phyloP scores from a whole-genome alignment of 2,888 invertebrate species.

The Heteromyza rotundicornis region DNA sequence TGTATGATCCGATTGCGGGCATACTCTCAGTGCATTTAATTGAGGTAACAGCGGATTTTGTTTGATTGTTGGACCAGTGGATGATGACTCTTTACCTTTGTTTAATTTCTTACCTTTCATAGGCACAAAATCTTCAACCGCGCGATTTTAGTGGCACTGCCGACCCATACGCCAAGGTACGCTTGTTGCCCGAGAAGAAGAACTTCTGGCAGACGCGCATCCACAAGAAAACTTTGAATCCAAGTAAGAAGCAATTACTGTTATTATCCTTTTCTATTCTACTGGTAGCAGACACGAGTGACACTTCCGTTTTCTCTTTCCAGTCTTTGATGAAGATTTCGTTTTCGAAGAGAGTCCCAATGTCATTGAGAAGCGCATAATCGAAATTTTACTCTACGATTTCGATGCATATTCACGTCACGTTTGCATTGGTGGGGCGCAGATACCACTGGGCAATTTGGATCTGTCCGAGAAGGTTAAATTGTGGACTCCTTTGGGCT shows the following conservation, averaged over 20 bases:
- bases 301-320: conserved; percentile 28
- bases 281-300: not conserved
- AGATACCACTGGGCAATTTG: conserved; percentile 66
- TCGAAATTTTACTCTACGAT: conserved; percentile 71
- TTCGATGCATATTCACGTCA: conserved; percentile 72
- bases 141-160: conserved; percentile 69
- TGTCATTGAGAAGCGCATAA: conserved; percentile 64
- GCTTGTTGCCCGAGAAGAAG: conserved; percentile 68
- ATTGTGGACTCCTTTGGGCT: conserved; percentile 67
- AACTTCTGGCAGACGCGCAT: conserved; percentile 71
- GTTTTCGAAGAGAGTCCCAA: conserved; percentile 70
- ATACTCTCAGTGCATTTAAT: conserved; percentile 70
- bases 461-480: conserved; percentile 67
- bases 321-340: conserved; percentile 74
- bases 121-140: conserved; percentile 68
- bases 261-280: not conserved
- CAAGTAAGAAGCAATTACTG: conserved; percentile 60
- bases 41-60: conserved; percentile 63
- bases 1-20: conserved; percentile 70
- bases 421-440: conserved; percentile 70
- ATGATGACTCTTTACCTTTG: conserved; percentile 8
- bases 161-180: conserved; percentile 73
- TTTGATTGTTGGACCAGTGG: conserved; percentile 5
- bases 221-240: conserved; percentile 71
- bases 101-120: conserved; percentile 14